These are phyloP conservation scores for Tachina lurida DNA, from an alignment of 2,888 invertebrate species.

Conservation along the genomic window DNA sequence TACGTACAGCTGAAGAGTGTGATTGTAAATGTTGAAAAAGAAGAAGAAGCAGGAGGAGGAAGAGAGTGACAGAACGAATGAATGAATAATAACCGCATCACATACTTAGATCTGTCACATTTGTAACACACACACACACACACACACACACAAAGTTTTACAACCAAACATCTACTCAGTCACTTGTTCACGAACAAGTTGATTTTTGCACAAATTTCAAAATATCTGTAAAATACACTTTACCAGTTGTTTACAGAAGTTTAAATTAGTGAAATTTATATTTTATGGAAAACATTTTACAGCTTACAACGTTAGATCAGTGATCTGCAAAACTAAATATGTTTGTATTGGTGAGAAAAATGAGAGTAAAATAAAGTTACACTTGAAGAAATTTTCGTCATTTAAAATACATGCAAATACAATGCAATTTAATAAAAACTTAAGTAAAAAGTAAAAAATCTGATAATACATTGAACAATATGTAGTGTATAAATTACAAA, in stretches of 20 bases:
- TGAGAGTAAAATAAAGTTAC: no score
- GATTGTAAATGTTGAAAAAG: slow-evolving; percentile 1
- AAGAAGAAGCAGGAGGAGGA: slow-evolving; percentile 29
- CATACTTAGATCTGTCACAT: slow-evolving; percentile 67
- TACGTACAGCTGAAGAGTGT: slow-evolving; percentile 6
- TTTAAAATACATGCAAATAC: no score
- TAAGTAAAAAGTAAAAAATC: no score
- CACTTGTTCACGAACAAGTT: slow-evolving; percentile 43
- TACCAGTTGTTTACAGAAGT: slow-evolving; percentile 2
- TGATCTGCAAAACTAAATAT: no score
- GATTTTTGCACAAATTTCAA: slow-evolving; percentile 43
- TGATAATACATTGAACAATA: no score
- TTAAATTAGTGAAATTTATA: slow-evolving; percentile 16
- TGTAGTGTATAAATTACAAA: no score
- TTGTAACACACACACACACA: slow-evolving; percentile 16
- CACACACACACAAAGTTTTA: neutral
- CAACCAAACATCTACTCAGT: neutral
- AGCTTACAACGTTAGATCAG: neutral
- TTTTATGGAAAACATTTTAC: neutral
- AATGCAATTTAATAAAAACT: no score
- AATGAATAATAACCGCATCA: slow-evolving; percentile 60
- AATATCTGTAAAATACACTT: slow-evolving; percentile 28
- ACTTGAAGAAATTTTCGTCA: no score
- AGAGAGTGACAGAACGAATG: slow-evolving; percentile 31
- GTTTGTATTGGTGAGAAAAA: no score